phyloP scores from a whole-genome alignment of 1,140 invertebrate species.

The Nephotettix cincticeps region DNA sequence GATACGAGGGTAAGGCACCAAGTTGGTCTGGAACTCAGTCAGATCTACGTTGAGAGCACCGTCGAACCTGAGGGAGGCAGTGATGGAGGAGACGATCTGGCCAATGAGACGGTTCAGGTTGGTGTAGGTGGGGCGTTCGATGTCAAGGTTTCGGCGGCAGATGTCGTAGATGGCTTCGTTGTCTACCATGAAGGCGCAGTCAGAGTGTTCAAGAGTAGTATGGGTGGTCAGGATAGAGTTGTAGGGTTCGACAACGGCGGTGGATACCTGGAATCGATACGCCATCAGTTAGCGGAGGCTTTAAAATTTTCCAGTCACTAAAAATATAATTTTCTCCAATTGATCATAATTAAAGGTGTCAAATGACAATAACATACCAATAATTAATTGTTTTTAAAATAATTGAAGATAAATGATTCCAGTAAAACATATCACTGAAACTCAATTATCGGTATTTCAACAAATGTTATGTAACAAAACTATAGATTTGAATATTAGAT shows the following conservation, averaged over 20 bases:
- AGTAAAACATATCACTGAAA: no score
- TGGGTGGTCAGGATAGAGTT: constrained; percentile 79
- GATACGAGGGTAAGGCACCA: constrained; percentile 83
- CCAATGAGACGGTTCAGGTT: constrained; percentile 63
- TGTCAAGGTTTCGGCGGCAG: constrained; percentile 61
- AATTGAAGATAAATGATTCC: no score
- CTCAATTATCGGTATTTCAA: no score
- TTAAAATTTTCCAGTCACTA: no score
- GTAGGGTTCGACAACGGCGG: constrained; percentile 72
- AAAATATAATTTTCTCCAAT: no score
- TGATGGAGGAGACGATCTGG: constrained; percentile 63
- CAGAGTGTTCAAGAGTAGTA: constrained; percentile 67
- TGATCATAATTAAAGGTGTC: no score
- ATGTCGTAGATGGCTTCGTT: constrained; percentile 73
- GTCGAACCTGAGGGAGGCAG: constrained; percentile 71
- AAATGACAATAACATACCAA: no score
- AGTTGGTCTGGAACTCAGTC: constrained; percentile 87
- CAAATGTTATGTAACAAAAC: no score
- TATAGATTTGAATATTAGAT: no score
- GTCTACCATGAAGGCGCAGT: constrained; percentile 69
- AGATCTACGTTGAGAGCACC: constrained; percentile 87
- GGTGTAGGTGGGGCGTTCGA: constrained; percentile 64
- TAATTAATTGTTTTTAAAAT: no score
- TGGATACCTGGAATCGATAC: constrained; percentile 53
- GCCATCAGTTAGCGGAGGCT: no score